Percentiles rank a stretch among this genome's conserved stretches.
These are phyloP conservation scores for Craterocephalus amniculus DNA, from an alignment of 2,797 vertebrate genomes.

Conservation along the genomic window DNA sequence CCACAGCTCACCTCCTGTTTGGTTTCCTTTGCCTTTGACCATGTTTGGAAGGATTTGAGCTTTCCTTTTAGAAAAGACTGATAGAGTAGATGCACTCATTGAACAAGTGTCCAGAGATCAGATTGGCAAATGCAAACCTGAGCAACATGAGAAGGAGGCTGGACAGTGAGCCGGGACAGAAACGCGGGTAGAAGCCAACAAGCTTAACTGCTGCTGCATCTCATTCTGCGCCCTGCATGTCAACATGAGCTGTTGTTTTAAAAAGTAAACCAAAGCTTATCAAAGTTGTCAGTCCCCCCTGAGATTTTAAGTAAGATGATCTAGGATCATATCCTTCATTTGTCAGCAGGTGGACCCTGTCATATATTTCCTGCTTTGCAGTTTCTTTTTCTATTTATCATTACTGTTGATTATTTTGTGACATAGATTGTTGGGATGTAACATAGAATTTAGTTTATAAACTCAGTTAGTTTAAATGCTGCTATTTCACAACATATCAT, in stretches of 20 bases:
- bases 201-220: background rate
- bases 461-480: too few species aligned
- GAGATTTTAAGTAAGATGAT: too few species aligned
- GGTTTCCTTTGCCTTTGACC: conserved; percentile 23
- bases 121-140: conserved; percentile 61
- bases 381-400: too few species aligned
- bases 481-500: too few species aligned
- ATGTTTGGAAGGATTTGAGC: conserved; percentile 41
- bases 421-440: too few species aligned
- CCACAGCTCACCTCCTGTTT: conserved; percentile 27
- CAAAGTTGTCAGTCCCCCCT: too few species aligned
- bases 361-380: too few species aligned
- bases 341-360: too few species aligned
- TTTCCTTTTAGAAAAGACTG: conserved; percentile 50
- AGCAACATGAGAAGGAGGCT: conserved; percentile 55
- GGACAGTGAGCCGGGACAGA: conserved; percentile 34
- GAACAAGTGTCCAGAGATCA: conserved; percentile 44
- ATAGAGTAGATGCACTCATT: conserved; percentile 43
- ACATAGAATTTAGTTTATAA: too few species aligned
- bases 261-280: too few species aligned
- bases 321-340: too few species aligned
- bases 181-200: conserved; percentile 13
- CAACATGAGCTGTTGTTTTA: background rate
- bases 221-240: background rate
- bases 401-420: too few species aligned